Conservation (phyloP, 2,888 invertebrate species). For the Blera fallax region DNA sequence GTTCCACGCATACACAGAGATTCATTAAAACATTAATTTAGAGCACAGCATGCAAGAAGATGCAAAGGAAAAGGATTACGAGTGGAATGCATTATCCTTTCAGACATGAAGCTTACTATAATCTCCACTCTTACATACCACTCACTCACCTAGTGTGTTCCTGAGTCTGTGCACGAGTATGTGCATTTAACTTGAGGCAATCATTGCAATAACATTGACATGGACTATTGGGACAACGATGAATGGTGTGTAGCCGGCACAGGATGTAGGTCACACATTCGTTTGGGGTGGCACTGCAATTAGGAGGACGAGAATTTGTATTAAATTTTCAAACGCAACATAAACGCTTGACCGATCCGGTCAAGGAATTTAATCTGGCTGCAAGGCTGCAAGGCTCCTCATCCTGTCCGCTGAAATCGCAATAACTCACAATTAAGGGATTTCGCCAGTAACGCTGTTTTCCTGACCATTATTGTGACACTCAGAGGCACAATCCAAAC, state of each 20-base stretch:
- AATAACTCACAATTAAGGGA: constrained; percentile 42
- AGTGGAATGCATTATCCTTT: constrained; percentile 6
- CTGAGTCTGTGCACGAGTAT: neutral
- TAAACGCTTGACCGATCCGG: neutral
- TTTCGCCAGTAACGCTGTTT: constrained; percentile 21
- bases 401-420: neutral
- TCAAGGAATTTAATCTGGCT: constrained; percentile 14
- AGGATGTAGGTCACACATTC: constrained; percentile 35
- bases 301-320: constrained; percentile 5
- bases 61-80: neutral
- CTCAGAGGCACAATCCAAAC: constrained; percentile 32
- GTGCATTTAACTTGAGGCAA: constrained; percentile 10
- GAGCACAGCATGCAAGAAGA: constrained; percentile 24
- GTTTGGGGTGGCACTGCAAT: neutral
- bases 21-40: constrained; percentile 64
- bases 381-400: neutral
- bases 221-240: constrained; percentile 3
- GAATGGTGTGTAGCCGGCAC: constrained; percentile 20
- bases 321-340: constrained; percentile 33
- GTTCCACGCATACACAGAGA: constrained; percentile 26
- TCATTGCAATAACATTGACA: constrained; percentile 25
- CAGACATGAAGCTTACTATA: neutral
- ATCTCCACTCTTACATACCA: neutral
- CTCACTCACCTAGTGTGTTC: too few relatives aligned
- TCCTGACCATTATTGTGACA: constrained; percentile 45